Percentiles rank a stretch among this genome's conserved stretches.
phyloP scores from a whole-genome alignment of 2,113 vertebrate genomes.

The Cinclus mexicanus region DNA sequence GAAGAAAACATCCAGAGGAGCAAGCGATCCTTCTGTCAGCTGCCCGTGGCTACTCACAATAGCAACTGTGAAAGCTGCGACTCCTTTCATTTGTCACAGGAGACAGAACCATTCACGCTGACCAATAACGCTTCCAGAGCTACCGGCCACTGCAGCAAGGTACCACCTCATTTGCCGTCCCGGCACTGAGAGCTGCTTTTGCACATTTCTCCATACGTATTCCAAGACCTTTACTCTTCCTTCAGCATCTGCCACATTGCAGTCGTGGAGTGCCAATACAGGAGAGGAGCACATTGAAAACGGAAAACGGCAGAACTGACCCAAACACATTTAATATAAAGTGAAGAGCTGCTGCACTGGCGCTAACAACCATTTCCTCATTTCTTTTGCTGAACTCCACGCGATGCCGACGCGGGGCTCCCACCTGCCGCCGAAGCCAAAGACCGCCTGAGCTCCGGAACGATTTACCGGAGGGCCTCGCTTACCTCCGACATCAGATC shows the following conservation, averaged over 20 bases:
- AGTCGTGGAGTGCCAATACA: background rate
- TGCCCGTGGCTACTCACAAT: background rate
- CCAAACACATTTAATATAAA: background rate
- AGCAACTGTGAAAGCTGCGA: background rate
- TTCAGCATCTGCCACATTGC: background rate
- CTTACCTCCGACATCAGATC: background rate
- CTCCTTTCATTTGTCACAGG: background rate
- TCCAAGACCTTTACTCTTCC: background rate
- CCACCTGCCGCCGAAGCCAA: background rate
- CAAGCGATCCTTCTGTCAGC: background rate
- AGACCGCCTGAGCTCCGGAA: background rate
- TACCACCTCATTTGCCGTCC: background rate
- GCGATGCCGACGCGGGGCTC: background rate
- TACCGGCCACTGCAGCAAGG: background rate
- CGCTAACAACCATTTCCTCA: background rate
- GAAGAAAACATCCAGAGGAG: background rate
- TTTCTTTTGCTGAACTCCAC: background rate
- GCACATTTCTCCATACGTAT: background rate
- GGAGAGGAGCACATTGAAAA: rapidly evolving
- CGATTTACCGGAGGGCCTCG: background rate
- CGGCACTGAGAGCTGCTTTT: background rate
- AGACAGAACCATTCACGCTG: background rate
- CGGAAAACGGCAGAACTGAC: background rate
- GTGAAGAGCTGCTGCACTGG: background rate
- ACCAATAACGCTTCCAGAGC: background rate